phyloP scores from a whole-genome alignment of 2,113 vertebrate genomes.

The Meles meles region DNA sequence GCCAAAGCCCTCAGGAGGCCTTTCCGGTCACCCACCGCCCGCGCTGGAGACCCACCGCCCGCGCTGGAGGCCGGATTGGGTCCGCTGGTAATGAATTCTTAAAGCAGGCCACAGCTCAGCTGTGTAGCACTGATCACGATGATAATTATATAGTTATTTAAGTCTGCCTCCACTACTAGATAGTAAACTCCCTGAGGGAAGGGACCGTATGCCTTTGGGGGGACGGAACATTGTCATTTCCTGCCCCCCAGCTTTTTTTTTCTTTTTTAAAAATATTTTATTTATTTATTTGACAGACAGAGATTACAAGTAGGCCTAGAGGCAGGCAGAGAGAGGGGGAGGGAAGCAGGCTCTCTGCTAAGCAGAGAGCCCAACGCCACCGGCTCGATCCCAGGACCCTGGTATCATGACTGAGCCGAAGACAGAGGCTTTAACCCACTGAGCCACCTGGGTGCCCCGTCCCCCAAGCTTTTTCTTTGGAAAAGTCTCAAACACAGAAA shows the following conservation, averaged over 20 bases:
- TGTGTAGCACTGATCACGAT: not conserved
- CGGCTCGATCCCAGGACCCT: too few species aligned
- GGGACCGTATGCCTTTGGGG: not conserved
- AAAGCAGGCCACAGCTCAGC: not conserved
- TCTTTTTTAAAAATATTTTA: too few species aligned
- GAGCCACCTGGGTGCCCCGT: too few species aligned
- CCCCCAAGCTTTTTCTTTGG: not conserved
- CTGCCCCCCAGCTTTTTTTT: too few species aligned
- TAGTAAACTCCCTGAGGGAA: not conserved
- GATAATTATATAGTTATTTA: not conserved
- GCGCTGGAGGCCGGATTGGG: not conserved
- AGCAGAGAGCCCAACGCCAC: too few species aligned
- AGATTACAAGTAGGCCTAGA: too few species aligned
- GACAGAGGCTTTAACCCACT: too few species aligned
- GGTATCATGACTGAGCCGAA: too few species aligned
- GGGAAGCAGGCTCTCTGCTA: too few species aligned
- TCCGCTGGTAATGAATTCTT: not conserved
- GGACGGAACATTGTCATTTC: not conserved
- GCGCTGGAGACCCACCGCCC: not conserved
- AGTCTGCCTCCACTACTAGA: not conserved
- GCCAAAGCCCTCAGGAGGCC: constrained; percentile 43
- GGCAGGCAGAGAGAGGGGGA: too few species aligned
- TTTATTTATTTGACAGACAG: too few species aligned
- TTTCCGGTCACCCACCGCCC: not conserved
- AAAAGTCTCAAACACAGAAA: constrained; percentile 11